phyloP scores from a whole-genome alignment of 2,888 invertebrate genomes.

The Pimpla rufipes region DNA sequence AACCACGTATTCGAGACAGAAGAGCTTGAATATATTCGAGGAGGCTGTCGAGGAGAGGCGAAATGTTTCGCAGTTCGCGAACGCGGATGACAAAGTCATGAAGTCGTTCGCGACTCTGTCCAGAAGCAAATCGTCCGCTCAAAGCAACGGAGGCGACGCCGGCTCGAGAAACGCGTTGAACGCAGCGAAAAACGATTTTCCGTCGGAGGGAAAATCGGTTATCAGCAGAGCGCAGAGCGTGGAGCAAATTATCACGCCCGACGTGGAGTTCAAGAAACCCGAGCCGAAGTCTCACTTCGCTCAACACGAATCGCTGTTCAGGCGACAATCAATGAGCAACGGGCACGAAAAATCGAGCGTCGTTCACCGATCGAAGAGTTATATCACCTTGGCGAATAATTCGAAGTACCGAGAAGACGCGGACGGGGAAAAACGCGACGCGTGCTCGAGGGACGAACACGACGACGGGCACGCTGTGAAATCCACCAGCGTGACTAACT shows the following conservation, averaged over 20 bases:
- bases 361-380: constrained; percentile 81
- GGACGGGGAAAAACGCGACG: constrained; percentile 48
- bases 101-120: constrained; percentile 72
- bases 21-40: constrained; percentile 81
- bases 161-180: constrained; percentile 33
- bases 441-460: constrained; percentile 21
- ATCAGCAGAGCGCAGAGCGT: constrained; percentile 57
- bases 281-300: constrained; percentile 28
- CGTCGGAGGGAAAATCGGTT: constrained; percentile 14
- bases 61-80: constrained; percentile 33
- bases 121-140: constrained; percentile 64
- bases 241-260: constrained; percentile 35
- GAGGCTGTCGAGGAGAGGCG: constrained; percentile 70
- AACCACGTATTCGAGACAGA: constrained; percentile 81
- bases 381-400: constrained; percentile 77
- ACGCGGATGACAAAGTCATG: constrained; percentile 68
- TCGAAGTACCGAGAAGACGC: constrained; percentile 71
- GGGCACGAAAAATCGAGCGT: constrained; percentile 59
- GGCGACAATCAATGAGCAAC: constrained; percentile 48
- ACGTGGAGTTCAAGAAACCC: constrained; percentile 41
- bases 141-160: constrained; percentile 25
- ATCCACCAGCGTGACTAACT: constrained; percentile 77
- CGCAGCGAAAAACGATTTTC: constrained; percentile 12
- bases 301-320: constrained; percentile 52
- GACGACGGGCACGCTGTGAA: constrained; percentile 68